Evolutionary conservation across 2,113 vertebrate genomes (phyloP).

Genomic region (Poeciliopsis turrubarensis): DNA sequence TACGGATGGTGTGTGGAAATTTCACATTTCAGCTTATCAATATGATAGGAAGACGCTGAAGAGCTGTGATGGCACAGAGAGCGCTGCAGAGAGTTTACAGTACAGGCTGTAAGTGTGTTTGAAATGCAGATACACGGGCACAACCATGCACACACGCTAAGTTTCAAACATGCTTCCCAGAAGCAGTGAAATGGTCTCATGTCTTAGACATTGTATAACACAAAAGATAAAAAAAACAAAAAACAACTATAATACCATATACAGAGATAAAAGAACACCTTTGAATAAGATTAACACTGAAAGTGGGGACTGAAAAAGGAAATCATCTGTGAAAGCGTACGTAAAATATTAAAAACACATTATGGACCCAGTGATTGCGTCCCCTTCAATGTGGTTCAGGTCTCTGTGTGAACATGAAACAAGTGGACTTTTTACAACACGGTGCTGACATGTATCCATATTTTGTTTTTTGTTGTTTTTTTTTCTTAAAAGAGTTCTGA

Average conservation of each 20-base stretch:
- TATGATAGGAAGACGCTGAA: slow-evolving; percentile 74
- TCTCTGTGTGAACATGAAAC: slow-evolving; percentile 26
- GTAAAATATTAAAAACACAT: slow-evolving; percentile 35
- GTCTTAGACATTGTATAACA: slow-evolving; percentile 86
- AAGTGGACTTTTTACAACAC: slow-evolving; percentile 32
- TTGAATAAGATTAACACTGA: slow-evolving; percentile 54
- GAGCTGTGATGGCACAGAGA: slow-evolving; percentile 69
- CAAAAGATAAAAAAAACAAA: slow-evolving; percentile 53
- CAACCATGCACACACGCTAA: slow-evolving; percentile 70
- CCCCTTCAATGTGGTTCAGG: slow-evolving; percentile 20
- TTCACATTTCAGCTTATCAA: slow-evolving; percentile 76
- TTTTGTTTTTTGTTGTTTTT: slow-evolving; percentile 30
- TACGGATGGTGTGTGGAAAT: slow-evolving; percentile 41
- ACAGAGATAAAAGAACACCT: slow-evolving; percentile 52
- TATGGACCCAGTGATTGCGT: slow-evolving; percentile 49
- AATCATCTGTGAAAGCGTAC: slow-evolving; percentile 51
- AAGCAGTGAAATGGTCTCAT: slow-evolving; percentile 93
- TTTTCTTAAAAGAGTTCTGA: slow-evolving; percentile 8
- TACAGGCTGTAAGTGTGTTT: slow-evolving; percentile 51
- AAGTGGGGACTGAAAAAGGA: slow-evolving; percentile 48
- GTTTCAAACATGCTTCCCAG: slow-evolving; percentile 89
- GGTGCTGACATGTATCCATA: slow-evolving; percentile 19
- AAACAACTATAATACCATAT: slow-evolving; percentile 43
- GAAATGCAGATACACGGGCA: slow-evolving; percentile 66
- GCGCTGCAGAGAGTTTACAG: slow-evolving; percentile 75